Evolutionary conservation across 2,113 vertebrate species (phyloP), one percentile per base, ranked within the genome.

Genomic region (Falcunculus frontatus): DNA sequence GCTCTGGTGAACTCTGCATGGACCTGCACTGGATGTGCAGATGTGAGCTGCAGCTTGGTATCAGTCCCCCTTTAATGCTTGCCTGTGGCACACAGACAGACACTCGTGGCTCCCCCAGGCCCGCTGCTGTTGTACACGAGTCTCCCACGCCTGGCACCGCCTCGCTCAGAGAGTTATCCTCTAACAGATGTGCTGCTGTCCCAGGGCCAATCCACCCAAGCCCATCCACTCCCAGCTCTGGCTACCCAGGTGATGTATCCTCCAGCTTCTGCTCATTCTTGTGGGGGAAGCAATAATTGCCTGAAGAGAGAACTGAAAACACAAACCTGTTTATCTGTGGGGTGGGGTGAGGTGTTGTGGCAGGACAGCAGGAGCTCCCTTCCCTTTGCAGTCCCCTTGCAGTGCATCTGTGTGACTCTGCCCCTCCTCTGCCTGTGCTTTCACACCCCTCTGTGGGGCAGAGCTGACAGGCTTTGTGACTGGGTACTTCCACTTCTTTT

Each of bases 91-190:
- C 63, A 16, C 67, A 67, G 21, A 26, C 16, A 37, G 29, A 32
- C 39, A 16, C 39, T 13, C 1, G 0, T 5, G 76, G 17, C 27
- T 68, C 65, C 89, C 56, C 23, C 30, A 6, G 15, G 18, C 23
- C 73, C 20, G 4, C 32, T 2, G 26, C 42, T 60, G 25, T 1
- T 4, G 2, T 12, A 8, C 30, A 8, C 5, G 3, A 20, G 35
- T 5, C 11, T 26, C 41, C 13, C 33, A 4, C 23, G 29, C 27
- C 59, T 41, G 55, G 25, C 44, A 42, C 2, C 9, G 53, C 9
- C 7, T 8, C 22, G 5, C 49, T 49, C 57, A 27, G 11, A 33
- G 46, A 42, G 60, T 37, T 53, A 23, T 20, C 42, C 55, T 50
- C 37, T 32, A 10, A 9, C 25, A 46, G 56, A 9, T 4, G 35